Base-by-base conservation (phyloP, 2,888 invertebrate genomes). In the Alviniconcha strummeri region DNA sequence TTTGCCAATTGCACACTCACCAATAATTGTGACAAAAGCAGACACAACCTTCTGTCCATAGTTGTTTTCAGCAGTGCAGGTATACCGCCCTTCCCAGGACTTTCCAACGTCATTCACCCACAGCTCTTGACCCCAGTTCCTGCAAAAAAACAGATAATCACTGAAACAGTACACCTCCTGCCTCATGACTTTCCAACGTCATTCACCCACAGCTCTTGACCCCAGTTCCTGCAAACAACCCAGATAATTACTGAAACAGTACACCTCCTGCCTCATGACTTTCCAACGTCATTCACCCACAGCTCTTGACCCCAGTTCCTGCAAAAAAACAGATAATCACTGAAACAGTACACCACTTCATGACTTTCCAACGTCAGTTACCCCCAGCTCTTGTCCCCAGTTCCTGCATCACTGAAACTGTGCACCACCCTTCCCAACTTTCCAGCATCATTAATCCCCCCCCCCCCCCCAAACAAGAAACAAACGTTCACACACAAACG, bases 271-370 rank as follows among this genome's bases (percentile, higher is more conserved):
- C 36, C 36, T 36, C 36, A 36, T 36, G 88, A 88, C 83, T 91
- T 92, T 82, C 90, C 90, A 7, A 91, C 86, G 56, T 89, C 85
- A 0, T 87, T 86, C 60, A 92, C 88, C 86, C 89, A 89, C 71
- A 93, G 83, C 78, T 91, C 91, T 85, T 93, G 92, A 7, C 88
- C 89, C 3, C 86, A 81, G 67, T 90, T 87, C 64, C 92, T 92
- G 36, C 15, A 36, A 13, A 64, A 69, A 69, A 17, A 13, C 36
- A 36, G 36, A 36, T 36, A 36, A 36, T 36, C 36, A 36, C 36
- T 36, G 36, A 36, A 36, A 36, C 36, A 36, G 36, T 0, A 36
- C 36, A 36, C 36, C 36, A 36, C 36, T 3, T 36, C 36, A 36
- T 36, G 36, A 36, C 36, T 36, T 36, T 36, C 36, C 3, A 36